Evolutionary conservation across 2,113 vertebrate species (phyloP), one percentile per base, ranked within the genome.

Genomic region (Craseonycteris thonglongyai): DNA sequence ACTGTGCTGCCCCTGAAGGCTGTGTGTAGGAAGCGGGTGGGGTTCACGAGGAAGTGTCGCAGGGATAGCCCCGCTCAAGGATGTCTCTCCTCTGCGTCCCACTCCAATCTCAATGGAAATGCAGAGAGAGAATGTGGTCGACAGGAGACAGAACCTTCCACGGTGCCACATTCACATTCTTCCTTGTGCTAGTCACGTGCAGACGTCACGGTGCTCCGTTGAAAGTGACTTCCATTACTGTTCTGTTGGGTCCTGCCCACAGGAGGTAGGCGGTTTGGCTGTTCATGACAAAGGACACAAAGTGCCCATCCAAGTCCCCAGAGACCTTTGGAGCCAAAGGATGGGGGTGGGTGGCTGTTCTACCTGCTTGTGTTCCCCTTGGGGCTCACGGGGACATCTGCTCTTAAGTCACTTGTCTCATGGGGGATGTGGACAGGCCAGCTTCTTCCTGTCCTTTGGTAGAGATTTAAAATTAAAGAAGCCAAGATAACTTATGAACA

Each of bases 251-350:
- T n/a, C 51, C 58, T 88, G 71, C 35, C 69, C 56, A 11, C n/a
- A 26, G 66, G 14, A 1, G 2, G 30, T 8, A 18, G 49, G 66
- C 26, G 3, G 9, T 45, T 69, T 22, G 15, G 33, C n/a, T 35
- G 26, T 65, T 42, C 7, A 0, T 7, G 38, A 2, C 26, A 42
- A 47, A 18, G 10, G 49, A 4, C 24, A 3, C 26, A 7, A 45
- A 5, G 2, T 9, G 35, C 18, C 10, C 4, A 2, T 33, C 18
- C 21, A 0, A 0, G 33, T 26, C 2, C 30, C 33, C 16, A 49
- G 42, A 42, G 54, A 45, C 42, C 5, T 9, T 7, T 3, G 11
- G 16, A 22, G 40, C 30, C 21, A 61, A 33, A 66, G 22, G 28
- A 21, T 8, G 11, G 69, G 18, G 12, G 6, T 13, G 10, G 16